Evolutionary conservation across 2,113 vertebrate genomes (phyloP), one percentile per base, ranked within the genome.

Genomic region (Pluvialis apricaria): DNA sequence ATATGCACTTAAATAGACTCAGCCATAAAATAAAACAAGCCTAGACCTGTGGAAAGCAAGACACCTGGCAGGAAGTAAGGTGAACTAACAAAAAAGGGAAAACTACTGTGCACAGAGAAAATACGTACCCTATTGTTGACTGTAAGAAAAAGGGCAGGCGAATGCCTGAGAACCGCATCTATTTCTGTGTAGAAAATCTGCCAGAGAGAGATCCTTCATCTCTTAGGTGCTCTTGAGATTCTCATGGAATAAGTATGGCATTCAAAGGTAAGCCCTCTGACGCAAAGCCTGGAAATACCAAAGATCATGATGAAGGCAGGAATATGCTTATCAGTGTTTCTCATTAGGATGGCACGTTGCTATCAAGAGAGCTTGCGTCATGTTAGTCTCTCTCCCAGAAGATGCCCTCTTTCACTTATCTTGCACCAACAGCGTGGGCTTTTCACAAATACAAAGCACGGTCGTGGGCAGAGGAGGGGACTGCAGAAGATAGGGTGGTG

Each of bases 161-260:
- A 85, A 21, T 36, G 18, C 24, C 52, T 68, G 32, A 93, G 88
- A 93, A 40, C 40, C 3, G 2, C 25, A 36, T 68, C 19, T 82
- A 49, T 81, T 90, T 87, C 65, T 62, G 19, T 34, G 49, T 5
- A 44, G 89, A 92, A 88, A 92, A 78, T 49, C 31, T 91, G 31
- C 42, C 61, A 57, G 52, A 92, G 70, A 82, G 72, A 47, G 36
- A 57, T 45, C 38, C 51, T 82, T 82, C 68, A 38, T 81, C 66
- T 85, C 65, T 60, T 54, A 71, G 77, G 64, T 64, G 42, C 26
- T 73, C 40, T 81, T 62, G 73, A 65, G 38, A 68, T 70, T 62
- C 65, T 83, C 15, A 4, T 40, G 51, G 85, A 76, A 64, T 15
- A 36, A 96, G 36, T 52, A 60, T 2, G 9, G 38, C 40, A 75